These are phyloP conservation scores for Drosophila obscura DNA, from an alignment of 1,140 invertebrate genomes.

Conservation along the genomic window DNA sequence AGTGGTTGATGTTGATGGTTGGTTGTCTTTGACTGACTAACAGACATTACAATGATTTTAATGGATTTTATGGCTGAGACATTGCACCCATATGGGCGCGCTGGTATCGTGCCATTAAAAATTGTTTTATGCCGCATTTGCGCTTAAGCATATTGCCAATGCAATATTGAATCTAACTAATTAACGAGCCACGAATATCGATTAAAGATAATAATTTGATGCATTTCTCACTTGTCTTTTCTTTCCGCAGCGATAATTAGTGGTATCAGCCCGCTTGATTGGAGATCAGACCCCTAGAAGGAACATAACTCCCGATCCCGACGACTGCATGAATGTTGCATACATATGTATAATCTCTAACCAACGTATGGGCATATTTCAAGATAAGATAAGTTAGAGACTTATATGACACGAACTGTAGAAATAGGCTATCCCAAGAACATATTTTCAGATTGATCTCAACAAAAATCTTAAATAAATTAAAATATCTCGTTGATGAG, in stretches of 20 bases:
- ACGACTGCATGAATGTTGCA: slow-evolving; percentile 24
- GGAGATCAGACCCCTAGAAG: slow-evolving; percentile 12
- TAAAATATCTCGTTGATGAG: slow-evolving; percentile 18
- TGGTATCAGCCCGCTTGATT: slow-evolving; percentile 5
- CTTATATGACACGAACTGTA: slow-evolving; percentile 15
- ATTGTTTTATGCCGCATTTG: slow-evolving; percentile 55
- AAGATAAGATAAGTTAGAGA: slow-evolving; percentile 23
- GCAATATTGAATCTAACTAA: slow-evolving; percentile 48
- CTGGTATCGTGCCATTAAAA: slow-evolving; percentile 53
- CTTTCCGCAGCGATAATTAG: slow-evolving; percentile 65
- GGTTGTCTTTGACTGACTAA: slow-evolving; percentile 59
- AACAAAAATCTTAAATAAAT: slow-evolving; percentile 49
- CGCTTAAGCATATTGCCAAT: slow-evolving; percentile 59
- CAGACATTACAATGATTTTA: slow-evolving; percentile 81
- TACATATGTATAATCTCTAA: slow-evolving; percentile 30
- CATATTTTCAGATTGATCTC: slow-evolving; percentile 74
- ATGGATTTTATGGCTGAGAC: slow-evolving; percentile 73
- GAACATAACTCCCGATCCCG: slow-evolving; percentile 1
- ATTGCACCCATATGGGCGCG: slow-evolving; percentile 70
- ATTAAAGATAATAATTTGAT: slow-evolving; percentile 32
- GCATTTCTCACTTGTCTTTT: neutral
- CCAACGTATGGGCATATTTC: slow-evolving; percentile 24
- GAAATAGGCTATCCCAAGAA: slow-evolving; percentile 30
- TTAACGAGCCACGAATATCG: slow-evolving; percentile 25
- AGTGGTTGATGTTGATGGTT: slow-evolving; percentile 23